Conservation (phyloP, 2,888 invertebrate genomes). For the Desoria tigrina region DNA sequence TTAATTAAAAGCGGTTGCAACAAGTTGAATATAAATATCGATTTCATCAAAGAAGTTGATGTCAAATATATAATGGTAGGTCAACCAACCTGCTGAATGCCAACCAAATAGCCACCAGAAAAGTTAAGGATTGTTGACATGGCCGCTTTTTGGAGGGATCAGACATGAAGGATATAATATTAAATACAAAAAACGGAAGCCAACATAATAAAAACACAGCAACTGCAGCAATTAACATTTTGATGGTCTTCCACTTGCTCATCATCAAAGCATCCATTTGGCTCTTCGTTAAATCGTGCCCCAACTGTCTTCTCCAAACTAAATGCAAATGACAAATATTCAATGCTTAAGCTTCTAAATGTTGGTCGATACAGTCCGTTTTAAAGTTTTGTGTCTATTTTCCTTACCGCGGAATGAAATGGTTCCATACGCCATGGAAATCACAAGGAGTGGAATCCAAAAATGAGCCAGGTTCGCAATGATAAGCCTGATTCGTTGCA, state of each 20-base stretch:
- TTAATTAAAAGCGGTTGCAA: too few relatives aligned
- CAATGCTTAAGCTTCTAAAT: too few relatives aligned
- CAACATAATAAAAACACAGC: slow-evolving; percentile 26
- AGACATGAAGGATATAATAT: slow-evolving; percentile 20
- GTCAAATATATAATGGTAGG: too few relatives aligned
- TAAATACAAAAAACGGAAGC: slow-evolving; percentile 28
- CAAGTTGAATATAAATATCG: background rate
- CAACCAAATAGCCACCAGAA: slow-evolving; percentile 24
- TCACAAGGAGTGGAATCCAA: slow-evolving; percentile 24
- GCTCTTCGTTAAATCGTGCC: slow-evolving; percentile 1
- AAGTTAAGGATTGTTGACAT: slow-evolving; percentile 25
- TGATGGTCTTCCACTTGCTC: slow-evolving; percentile 28
- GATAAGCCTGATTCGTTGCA: slow-evolving; percentile 19
- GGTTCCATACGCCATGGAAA: slow-evolving; percentile 12
- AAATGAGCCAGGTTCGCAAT: slow-evolving; percentile 28
- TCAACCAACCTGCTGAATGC: slow-evolving; percentile 26
- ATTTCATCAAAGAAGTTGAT: slow-evolving; percentile 1
- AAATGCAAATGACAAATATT: too few relatives aligned
- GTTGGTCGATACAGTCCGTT: too few relatives aligned
- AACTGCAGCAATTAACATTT: slow-evolving; percentile 29
- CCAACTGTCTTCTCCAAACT: slow-evolving; percentile 19
- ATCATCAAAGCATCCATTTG: slow-evolving; percentile 21
- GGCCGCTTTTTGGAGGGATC: slow-evolving; percentile 20
- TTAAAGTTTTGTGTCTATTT: background rate
- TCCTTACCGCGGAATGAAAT: slow-evolving; percentile 21